A percentile compares a stretch with the other conserved stretches of the same genome.
phyloP scores from a whole-genome alignment of 1,140 invertebrate species.

The Mercenaria mercenaria region DNA sequence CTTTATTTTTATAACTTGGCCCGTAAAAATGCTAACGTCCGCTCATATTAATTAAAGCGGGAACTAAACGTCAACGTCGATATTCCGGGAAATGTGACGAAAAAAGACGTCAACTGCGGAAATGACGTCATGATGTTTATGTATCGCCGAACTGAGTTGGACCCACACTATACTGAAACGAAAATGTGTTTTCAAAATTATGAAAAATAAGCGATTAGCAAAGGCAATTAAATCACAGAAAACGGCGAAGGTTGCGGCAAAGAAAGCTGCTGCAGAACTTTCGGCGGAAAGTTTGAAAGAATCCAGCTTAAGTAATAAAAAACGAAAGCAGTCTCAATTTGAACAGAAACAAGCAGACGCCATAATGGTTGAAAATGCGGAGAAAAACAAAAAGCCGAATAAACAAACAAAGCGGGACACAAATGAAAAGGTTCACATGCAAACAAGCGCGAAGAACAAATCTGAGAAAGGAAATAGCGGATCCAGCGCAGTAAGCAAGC shows the following conservation, averaged over 20 bases:
- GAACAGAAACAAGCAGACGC: background rate
- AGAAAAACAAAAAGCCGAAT: background rate
- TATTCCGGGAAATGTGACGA: background rate
- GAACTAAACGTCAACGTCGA: background rate
- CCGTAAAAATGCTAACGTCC: no score
- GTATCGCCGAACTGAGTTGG: background rate
- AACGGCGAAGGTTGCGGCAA: background rate
- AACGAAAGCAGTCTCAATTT: background rate
- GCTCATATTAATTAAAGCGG: no score
- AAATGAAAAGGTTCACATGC: background rate
- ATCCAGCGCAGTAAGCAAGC: background rate
- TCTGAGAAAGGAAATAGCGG: background rate
- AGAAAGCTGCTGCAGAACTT: background rate
- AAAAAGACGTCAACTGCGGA: no score
- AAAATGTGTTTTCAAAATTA: slow-evolving; percentile 1
- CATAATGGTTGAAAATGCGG: background rate
- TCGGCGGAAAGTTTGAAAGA: background rate
- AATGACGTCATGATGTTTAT: slow-evolving; percentile 33
- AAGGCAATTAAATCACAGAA: background rate
- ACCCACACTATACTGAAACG: background rate
- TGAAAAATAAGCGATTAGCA: slow-evolving; percentile 8
- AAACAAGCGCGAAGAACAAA: background rate
- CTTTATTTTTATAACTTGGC: no score
- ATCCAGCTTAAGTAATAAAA: background rate
- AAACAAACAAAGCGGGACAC: background rate